Evolutionary conservation across 2,797 vertebrate species (phyloP).

Genomic region (Cephalopachus bancanus): DNA sequence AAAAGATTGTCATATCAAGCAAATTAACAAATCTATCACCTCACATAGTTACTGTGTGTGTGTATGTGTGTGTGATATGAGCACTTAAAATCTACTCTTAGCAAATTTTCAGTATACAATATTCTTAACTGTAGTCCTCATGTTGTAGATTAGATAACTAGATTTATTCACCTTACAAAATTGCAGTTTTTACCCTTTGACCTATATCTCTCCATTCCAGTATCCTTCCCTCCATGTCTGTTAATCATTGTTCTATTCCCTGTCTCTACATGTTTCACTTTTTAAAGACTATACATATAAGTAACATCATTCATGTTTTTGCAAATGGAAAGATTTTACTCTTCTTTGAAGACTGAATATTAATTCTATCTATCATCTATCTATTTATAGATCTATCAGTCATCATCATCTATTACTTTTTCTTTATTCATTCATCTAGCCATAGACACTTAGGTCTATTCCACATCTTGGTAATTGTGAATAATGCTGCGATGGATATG

Average conservation of each 20-base stretch:
- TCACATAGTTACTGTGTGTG: background rate
- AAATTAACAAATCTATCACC: background rate
- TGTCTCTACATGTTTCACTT: background rate
- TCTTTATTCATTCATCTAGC: background rate
- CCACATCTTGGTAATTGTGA: fast-evolving
- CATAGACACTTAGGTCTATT: too few relatives aligned
- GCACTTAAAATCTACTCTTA: background rate
- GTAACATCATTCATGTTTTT: background rate
- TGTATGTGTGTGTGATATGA: background rate
- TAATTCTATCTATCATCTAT: too few relatives aligned
- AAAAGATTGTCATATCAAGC: background rate
- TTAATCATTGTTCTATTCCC: background rate
- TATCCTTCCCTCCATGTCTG: background rate
- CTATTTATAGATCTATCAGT: too few relatives aligned
- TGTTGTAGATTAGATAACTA: background rate
- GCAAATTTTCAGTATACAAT: background rate
- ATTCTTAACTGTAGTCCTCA: background rate
- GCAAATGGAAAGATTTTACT: background rate
- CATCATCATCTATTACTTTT: background rate
- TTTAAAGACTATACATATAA: background rate
- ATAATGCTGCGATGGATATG: background rate
- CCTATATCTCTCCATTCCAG: background rate
- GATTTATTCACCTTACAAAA: background rate
- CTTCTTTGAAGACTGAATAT: background rate
- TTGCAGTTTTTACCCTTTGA: background rate